phyloP scores from a whole-genome alignment of 2,888 invertebrate species.

The Odontocerum albicorne region DNA sequence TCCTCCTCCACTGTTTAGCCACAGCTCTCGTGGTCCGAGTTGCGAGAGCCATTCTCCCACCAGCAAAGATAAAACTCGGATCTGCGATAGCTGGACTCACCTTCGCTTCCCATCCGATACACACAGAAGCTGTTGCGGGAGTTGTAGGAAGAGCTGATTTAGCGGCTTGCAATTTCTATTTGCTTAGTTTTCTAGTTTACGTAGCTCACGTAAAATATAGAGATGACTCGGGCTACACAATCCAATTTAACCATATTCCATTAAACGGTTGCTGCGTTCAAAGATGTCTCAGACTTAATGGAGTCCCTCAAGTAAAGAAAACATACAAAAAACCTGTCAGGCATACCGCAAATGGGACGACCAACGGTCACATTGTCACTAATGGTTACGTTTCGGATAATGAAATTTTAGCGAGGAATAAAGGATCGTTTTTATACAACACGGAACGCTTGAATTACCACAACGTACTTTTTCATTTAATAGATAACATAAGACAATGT shows the following conservation, averaged over 20 bases:
- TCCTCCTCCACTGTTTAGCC: constrained; percentile 82
- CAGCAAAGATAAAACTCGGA: constrained; percentile 64
- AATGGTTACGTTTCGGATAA: constrained; percentile 30
- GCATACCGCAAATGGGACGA: constrained; percentile 13
- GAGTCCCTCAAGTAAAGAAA: constrained; percentile 30
- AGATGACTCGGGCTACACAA: constrained; percentile 42
- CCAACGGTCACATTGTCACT: constrained; percentile 32
- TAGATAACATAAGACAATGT: constrained; percentile 32
- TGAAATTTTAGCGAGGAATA: constrained; percentile 26
- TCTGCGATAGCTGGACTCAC: constrained; percentile 78
- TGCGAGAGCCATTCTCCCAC: constrained; percentile 70
- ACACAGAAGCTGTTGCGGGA: constrained; percentile 95
- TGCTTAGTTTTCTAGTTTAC: constrained; percentile 85
- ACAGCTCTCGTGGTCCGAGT: constrained; percentile 81
- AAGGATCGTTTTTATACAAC: constrained; percentile 26
- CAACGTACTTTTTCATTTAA: constrained; percentile 31
- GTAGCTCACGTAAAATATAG: constrained; percentile 73
- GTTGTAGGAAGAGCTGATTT: constrained; percentile 95
- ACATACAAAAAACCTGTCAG: constrained; percentile 27
- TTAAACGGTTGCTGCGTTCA: constrained; percentile 31
- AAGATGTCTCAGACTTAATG: constrained; percentile 31
- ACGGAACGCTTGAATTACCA: constrained; percentile 27
- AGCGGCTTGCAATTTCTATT: constrained; percentile 87
- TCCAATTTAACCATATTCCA: constrained; percentile 18
- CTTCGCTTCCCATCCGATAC: constrained; percentile 94